Base-by-base conservation (phyloP, 2,888 invertebrate genomes). In the Dilophus febrilis region DNA sequence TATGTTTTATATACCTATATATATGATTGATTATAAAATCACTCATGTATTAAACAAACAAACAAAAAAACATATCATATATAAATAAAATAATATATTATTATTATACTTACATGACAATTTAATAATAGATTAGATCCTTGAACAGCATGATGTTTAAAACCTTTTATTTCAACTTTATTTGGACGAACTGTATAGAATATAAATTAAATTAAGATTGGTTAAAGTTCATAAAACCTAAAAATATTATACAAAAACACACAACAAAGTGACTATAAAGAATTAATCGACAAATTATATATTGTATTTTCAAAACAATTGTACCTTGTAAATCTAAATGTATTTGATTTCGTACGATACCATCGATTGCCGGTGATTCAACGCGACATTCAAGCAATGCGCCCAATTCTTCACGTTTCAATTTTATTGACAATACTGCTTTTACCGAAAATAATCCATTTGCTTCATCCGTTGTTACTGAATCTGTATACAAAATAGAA, bases 91-190 rank as follows among this genome's bases (percentile, higher is more conserved):
- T n/a, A n/a, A n/a, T n/a, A n/a, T n/a, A n/a, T n/a, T n/a, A n/a
- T n/a, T n/a, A n/a, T n/a, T n/a, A n/a, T 4, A 55, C 58, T 59
- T 54, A 62, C 61, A 51, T 57, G 47, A 57, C 91, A 91, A 56
- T 76, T 71, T 45, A 91, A 70, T 40, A 78, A 72, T 40, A 90
- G 79, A 51, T 77, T 72, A 7, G 78, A 78, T 19, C 85, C 87
- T 52, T 84, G 80, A 8, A 80, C 77, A 22, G 82, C 82, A 58
- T 86, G 81, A 49, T 77, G 74, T 32, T 77, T 74, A 14, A 83
- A 76, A 4, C 87, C 86, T 19, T 71, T 68, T 50, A 90, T 70
- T 50, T 73, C 70, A 57, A 87, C 77, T 53, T 71, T 73, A 53
- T 78, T 74, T 3, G 90, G 88, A 32, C 83, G 77, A 38, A 90